These are phyloP conservation scores for Drosophila dunni DNA, from an alignment of 1,140 invertebrate species.

Conservation along the genomic window DNA sequence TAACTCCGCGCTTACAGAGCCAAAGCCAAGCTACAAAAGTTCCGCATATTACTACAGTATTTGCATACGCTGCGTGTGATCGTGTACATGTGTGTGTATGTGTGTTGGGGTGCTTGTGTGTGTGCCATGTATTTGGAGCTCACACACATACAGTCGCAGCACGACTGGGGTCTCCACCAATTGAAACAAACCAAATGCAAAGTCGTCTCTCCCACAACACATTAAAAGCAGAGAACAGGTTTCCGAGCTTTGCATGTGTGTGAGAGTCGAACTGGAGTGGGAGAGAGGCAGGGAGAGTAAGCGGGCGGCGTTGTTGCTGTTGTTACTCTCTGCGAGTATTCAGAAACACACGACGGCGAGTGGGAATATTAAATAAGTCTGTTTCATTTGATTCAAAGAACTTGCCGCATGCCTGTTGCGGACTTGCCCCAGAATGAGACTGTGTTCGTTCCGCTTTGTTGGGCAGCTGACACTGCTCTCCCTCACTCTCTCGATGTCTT, in stretches of 20 bases:
- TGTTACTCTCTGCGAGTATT: conserved; percentile 22
- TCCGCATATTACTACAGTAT: conserved; percentile 62
- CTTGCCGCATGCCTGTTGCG: conserved; percentile 60
- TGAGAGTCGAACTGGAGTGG: conserved; percentile 19
- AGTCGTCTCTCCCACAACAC: conserved; percentile 79
- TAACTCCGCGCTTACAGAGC: conserved; percentile 16
- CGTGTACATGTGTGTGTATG: conserved; percentile 22
- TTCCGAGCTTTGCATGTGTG: conserved; percentile 36
- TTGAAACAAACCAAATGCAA: conserved; percentile 83
- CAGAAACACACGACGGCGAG: conserved; percentile 34
- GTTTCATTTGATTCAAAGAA: conserved; percentile 81
- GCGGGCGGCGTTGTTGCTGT: neutral
- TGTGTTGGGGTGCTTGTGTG: conserved; percentile 3
- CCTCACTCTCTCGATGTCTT: conserved; percentile 33
- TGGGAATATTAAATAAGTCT: conserved; percentile 78
- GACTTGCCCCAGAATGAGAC: conserved; percentile 48
- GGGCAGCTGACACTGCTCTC: conserved; percentile 71
- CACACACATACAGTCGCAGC: conserved; percentile 44
- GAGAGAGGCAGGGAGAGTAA: conserved; percentile 1
- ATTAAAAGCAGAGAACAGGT: conserved; percentile 70
- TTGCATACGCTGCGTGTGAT: conserved; percentile 58
- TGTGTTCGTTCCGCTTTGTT: conserved; percentile 71
- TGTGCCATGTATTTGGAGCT: conserved; percentile 52
- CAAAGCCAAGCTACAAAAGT: conserved; percentile 42
- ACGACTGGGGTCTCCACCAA: conserved; percentile 70